Evolutionary conservation across 30 jellyfish, hydroid and myxozoan species (phyloP), one percentile per base, ranked within the genome.

Genomic region (Rhopilema esculentum): DNA sequence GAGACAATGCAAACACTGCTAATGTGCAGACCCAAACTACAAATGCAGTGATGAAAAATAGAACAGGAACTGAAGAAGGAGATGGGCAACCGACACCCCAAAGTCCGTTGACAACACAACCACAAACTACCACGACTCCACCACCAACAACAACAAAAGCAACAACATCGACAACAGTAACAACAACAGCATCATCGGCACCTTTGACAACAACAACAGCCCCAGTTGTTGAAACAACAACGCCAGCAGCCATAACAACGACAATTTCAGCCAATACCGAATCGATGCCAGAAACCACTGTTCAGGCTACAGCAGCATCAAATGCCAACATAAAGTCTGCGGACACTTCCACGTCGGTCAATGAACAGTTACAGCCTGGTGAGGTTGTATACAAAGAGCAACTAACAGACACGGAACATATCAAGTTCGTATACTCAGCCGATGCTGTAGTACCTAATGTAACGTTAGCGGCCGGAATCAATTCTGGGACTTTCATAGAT

Each of bases 351-450:
- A 69, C 26, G 29, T 16, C 63, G 8, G 68, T 24, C 22, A 49
- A 40, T 31, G 91, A 90, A 1, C 87, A 63, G 24, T 25, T 89
- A 50, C 61, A 78, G 51, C 89, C 94, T 31, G 97, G 94, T 15
- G 97, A 94, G 67, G 81, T 87, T 22, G 97, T 94, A n/a, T 94
- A 94, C 89, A 94, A 94, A 78, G 97, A 94, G 77, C 92, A 89
- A 63, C 65, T 85, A 0, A 79, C 96, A 23, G 98, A 87, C 66
- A 84, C 92, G 17, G 97, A 86, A 66, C 88, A 88, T 76, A 74
- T 94, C 27, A 73, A 67, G 73, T 89, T 72, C 82, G 74, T 86
- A 62, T 94, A 89, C 73, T 66, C 76, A 25, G 89, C 94, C 4
- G 95, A 50, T 53, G 90, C 79, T 0, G 75, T 93, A 4, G 62